Base-by-base conservation (phyloP, 2,797 vertebrate genomes). In the Neomorphus geoffroyi region DNA sequence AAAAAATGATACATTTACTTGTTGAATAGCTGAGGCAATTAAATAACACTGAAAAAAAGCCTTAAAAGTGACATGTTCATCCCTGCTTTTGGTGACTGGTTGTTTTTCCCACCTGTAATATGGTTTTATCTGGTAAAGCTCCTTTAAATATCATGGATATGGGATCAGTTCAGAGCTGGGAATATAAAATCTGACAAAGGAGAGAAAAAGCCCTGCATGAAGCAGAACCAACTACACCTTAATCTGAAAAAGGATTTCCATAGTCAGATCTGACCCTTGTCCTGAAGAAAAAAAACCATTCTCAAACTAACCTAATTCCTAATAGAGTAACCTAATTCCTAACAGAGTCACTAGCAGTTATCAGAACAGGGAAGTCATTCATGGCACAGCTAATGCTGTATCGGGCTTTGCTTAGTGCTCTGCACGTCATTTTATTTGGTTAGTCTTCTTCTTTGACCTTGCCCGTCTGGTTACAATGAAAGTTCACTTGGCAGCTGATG, bases 401-500 rank as follows among this genome's bases (percentile, higher is more conserved):
- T 53, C 50, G 60, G 43, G 75, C 62, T 86, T 79, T 90, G 54
- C 54, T 80, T 37, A 82, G 60, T 33, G 26, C 46, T 82, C 33
- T 10, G 1, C 22, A 45, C 3, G 16, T 53, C 5, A 27, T 65
- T 67, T n/a, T n/a, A 41, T 33, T 85, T 80, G 58, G 46, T 84
- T 94, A 23, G 57, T 33, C 92, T 88, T 69, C 35, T 82, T 80
- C 41, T 85, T 39, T 70, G 87, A 70, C 77, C 79, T 96, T 92
- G 72, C 41, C 57, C 5, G 3, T 71, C 51, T 78, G 37, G n/a
- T 71, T 78, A 50, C 69, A 87, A 58, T 30, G 13, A 13, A 91
- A 90, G 69, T 78, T 88, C 54, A 78, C 56, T 75, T 75, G 46
- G 75, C 93, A 91, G 91, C 67, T 69, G 70, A 88, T 3, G 17